A percentile compares a stretch with the other conserved stretches of the same genome.
Conservation (phyloP, 2,113 vertebrate species). For the Eptatretus burgeri region DNA sequence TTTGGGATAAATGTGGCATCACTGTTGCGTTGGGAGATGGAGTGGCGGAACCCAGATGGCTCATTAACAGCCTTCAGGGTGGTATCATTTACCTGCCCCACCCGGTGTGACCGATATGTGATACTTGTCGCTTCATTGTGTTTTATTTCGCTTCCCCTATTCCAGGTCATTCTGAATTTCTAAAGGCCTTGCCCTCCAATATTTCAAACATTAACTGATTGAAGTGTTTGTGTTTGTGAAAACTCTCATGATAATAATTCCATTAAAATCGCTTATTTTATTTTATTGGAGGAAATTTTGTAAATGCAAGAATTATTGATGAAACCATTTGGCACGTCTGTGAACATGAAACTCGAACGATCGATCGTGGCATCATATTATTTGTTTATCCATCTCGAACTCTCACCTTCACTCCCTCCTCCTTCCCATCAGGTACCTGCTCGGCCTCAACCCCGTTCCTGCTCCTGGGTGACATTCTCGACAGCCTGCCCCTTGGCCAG, state of each 20-base stretch:
- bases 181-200: no score
- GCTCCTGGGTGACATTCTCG: conserved; percentile 66
- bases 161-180: no score
- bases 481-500: conserved; percentile 75
- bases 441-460: conserved; percentile 77
- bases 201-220: no score
- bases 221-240: no score
- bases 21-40: no score
- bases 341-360: background rate
- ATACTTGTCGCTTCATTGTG: no score
- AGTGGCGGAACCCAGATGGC: no score
- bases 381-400: conserved; percentile 8
- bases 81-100: no score
- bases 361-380: background rate
- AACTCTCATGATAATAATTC: background rate
- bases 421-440: conserved; percentile 36
- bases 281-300: background rate
- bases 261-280: background rate
- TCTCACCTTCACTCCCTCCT: conserved; percentile 9
- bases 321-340: background rate
- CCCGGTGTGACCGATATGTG: no score
- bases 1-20: no score
- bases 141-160: no score
- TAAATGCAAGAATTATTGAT: background rate
- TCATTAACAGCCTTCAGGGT: no score